Evolutionary conservation across 2,888 invertebrate genomes (phyloP).

Genomic region (Trichacis sp.): DNA sequence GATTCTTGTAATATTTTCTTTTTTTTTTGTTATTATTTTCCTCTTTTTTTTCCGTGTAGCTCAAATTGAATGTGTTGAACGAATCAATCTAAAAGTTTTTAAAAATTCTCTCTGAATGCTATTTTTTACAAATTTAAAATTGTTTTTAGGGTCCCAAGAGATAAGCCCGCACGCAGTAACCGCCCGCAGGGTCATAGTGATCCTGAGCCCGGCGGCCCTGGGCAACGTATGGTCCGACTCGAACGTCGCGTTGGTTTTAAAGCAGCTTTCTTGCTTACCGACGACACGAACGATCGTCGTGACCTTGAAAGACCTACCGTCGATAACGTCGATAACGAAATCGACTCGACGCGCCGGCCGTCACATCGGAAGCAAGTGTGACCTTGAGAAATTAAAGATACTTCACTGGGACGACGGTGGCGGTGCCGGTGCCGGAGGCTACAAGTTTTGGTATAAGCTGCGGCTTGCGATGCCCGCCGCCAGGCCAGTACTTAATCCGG

Average conservation of each 20-base stretch:
- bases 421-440: conserved; percentile 66
- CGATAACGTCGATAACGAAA: conserved; percentile 63
- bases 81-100: background rate
- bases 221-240: conserved; percentile 69
- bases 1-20: no score
- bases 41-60: no score
- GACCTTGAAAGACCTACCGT: conserved; percentile 68
- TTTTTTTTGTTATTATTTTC: no score
- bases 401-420: conserved; percentile 56
- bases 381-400: conserved; percentile 50
- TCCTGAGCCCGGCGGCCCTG: conserved; percentile 70
- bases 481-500: conserved; percentile 44
- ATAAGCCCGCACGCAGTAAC: conserved; percentile 71
- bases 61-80: no score
- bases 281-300: conserved; percentile 65
- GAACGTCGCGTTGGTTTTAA: conserved; percentile 67
- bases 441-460: conserved; percentile 76
- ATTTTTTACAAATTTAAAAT: background rate
- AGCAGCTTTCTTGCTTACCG: conserved; percentile 66
- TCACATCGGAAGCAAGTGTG: conserved; percentile 61
- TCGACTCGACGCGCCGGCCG: conserved; percentile 69
- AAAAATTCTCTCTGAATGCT: no score
- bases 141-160: conserved; percentile 73
- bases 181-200: conserved; percentile 70
- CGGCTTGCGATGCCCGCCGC: conserved; percentile 75